These are phyloP conservation scores for Aldrovandia affinis DNA, from an alignment of 2,797 vertebrate genomes.

Conservation along the genomic window DNA sequence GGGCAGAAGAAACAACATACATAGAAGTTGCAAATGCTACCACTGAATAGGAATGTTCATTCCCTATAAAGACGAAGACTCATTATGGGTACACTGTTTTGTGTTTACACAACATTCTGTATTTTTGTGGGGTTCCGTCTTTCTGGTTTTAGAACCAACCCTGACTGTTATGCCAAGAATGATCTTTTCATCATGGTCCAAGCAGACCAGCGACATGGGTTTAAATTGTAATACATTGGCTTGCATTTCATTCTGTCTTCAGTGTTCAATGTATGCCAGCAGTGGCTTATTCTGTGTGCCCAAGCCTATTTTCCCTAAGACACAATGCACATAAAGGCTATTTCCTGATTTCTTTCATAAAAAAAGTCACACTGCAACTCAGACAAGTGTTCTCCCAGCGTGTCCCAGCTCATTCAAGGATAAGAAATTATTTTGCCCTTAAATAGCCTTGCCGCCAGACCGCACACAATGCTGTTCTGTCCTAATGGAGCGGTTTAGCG, in stretches of 20 bases:
- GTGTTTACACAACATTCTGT: constrained; percentile 23
- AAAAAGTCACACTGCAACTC: neutral
- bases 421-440: constrained; percentile 9
- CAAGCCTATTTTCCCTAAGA: neutral
- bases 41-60: neutral
- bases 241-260: neutral
- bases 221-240: neutral
- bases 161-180: neutral
- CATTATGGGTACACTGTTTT: constrained; percentile 20
- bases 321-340: neutral
- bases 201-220: no score
- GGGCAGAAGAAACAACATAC: constrained; percentile 23
- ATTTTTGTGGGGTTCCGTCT: neutral
- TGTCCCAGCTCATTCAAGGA: constrained; percentile 35
- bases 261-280: neutral
- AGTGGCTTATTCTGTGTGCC: neutral
- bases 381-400: neutral
- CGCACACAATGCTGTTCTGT: neutral
- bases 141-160: neutral
- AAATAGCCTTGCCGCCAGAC: constrained; percentile 1
- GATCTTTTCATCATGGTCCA: neutral
- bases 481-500: neutral
- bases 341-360: neutral
- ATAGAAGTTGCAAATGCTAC: neutral
- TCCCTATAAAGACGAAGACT: neutral